phyloP scores from a whole-genome alignment of 1,140 invertebrate genomes.

The Drosophila melanica region DNA sequence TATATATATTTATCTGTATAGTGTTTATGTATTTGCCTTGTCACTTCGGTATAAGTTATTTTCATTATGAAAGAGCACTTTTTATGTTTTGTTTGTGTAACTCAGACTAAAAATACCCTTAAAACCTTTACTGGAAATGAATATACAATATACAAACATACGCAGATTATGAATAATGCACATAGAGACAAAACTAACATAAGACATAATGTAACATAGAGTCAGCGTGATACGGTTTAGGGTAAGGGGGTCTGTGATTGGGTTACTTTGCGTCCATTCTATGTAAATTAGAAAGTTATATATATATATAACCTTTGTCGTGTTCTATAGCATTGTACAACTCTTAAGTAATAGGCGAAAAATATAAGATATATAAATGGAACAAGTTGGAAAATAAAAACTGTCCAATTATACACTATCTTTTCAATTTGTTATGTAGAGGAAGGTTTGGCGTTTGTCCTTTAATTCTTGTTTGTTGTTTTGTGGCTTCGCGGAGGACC shows the following conservation, averaged over 20 bases:
- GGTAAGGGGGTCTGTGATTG: neutral
- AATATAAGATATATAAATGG: neutral
- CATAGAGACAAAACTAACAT: conserved; percentile 20
- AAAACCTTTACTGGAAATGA: conserved; percentile 69
- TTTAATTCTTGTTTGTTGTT: conserved; percentile 34
- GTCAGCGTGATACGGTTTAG: neutral
- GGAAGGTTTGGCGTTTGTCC: conserved; percentile 41
- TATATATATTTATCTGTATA: conserved; percentile 41
- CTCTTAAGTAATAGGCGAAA: conserved; percentile 36
- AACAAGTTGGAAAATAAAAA: neutral
- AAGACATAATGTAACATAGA: conserved; percentile 48
- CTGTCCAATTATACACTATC: neutral
- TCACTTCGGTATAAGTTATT: conserved; percentile 1
- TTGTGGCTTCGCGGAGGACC: conserved; percentile 18
- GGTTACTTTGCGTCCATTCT: conserved; percentile 12
- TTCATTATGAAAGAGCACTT: conserved; percentile 61
- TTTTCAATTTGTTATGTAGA: neutral
- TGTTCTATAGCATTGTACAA: conserved; percentile 49
- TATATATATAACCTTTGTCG: conserved; percentile 23
- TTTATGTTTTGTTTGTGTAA: conserved; percentile 1
- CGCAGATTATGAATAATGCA: conserved; percentile 15
- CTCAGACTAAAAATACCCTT: conserved; percentile 69
- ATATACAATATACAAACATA: conserved; percentile 45
- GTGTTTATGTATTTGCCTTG: conserved; percentile 23
- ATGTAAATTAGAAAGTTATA: conserved; percentile 18